Conservation (phyloP, 2,113 vertebrate species). For the Tringa solitaria region DNA sequence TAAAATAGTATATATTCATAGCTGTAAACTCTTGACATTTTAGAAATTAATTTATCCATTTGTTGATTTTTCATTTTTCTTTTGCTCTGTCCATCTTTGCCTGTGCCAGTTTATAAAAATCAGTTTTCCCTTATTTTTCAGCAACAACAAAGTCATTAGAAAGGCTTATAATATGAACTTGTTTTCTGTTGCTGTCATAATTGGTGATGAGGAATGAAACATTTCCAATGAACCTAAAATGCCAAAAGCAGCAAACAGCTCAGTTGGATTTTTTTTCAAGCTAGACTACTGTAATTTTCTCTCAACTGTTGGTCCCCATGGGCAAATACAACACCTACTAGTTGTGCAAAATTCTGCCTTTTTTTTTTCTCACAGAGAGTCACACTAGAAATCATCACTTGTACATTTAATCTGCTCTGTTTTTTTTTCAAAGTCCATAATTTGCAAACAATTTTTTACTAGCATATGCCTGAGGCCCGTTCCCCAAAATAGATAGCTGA, state of each 20-base stretch:
- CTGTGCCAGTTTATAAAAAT: not conserved
- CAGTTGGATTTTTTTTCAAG: not conserved
- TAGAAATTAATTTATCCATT: not conserved
- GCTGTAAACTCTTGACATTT: not conserved
- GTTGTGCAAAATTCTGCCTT: not conserved
- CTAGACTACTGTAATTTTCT: constrained; percentile 7
- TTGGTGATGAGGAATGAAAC: constrained; percentile 32
- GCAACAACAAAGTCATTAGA: constrained; percentile 22
- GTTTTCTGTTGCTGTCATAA: constrained; percentile 25
- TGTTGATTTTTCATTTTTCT: not conserved
- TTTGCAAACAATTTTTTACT: constrained; percentile 54
- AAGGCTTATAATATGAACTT: constrained; percentile 17
- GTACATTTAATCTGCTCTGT: not conserved
- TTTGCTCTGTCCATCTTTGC: not conserved
- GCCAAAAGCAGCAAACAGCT: constrained; percentile 10
- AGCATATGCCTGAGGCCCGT: constrained; percentile 15
- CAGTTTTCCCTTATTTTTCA: not conserved
- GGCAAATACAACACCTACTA: constrained; percentile 25
- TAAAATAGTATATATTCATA: not conserved
- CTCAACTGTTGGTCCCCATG: constrained; percentile 1
- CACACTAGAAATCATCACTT: constrained; percentile 12
- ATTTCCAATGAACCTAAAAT: constrained; percentile 45
- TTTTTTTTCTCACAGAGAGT: not conserved
- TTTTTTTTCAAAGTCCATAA: constrained; percentile 34
- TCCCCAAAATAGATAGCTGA: not conserved